These are phyloP conservation scores for Desmodus rotundus DNA, from an alignment of 2,113 vertebrate genomes.

Conservation along the genomic window DNA sequence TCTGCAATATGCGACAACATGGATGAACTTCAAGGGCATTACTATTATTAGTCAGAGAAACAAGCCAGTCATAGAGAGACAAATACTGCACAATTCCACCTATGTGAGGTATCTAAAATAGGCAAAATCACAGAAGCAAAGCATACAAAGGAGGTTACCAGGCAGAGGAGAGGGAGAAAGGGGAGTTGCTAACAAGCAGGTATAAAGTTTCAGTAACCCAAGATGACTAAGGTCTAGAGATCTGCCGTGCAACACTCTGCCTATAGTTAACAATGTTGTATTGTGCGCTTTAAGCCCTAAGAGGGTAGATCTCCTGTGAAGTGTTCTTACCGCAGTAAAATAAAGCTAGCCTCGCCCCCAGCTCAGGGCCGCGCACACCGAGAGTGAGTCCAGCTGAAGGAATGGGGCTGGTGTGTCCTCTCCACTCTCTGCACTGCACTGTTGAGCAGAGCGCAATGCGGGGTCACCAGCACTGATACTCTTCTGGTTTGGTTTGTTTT, in stretches of 20 bases:
- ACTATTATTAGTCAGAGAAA: background rate
- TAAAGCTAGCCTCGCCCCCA: background rate
- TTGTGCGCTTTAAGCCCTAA: no score
- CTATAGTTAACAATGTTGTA: no score
- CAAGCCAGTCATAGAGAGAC: background rate
- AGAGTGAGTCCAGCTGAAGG: background rate
- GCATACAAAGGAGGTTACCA: background rate
- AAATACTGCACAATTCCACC: background rate
- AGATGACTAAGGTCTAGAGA: no score
- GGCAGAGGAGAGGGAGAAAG: background rate
- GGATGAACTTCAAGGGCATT: background rate
- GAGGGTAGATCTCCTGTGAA: background rate
- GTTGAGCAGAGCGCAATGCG: background rate
- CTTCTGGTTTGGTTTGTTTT: background rate
- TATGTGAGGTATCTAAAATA: no score
- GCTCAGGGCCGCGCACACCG: background rate
- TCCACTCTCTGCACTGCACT: background rate
- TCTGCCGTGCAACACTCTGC: no score
- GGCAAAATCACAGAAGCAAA: background rate
- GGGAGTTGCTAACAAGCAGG: background rate
- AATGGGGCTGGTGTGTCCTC: background rate
- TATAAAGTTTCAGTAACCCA: background rate
- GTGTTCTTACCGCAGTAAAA: background rate
- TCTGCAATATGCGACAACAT: background rate
- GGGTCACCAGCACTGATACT: background rate